phyloP scores from a whole-genome alignment of 1,140 invertebrate genomes.

The Halesus radiatus region DNA sequence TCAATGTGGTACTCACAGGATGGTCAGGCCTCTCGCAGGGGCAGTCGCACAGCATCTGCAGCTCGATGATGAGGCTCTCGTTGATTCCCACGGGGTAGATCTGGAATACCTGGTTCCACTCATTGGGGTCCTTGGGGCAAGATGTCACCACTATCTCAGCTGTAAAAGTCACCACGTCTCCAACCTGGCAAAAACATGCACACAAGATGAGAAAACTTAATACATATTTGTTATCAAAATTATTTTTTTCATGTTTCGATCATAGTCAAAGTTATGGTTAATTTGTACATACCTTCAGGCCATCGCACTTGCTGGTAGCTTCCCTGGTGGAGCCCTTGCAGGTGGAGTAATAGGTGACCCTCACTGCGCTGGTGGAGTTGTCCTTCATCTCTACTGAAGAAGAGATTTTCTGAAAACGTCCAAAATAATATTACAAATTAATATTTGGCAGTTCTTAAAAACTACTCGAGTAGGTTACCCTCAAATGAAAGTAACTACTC shows the following conservation, averaged over 20 bases:
- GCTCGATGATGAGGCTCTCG: constrained; percentile 86
- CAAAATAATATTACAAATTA: too few relatives aligned
- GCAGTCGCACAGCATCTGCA: constrained; percentile 93
- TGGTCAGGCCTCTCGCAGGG: constrained; percentile 82
- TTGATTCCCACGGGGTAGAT: constrained; percentile 95
- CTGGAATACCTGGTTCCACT: constrained; percentile 86
- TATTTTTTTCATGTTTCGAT: too few relatives aligned
- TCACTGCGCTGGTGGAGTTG: constrained; percentile 86
- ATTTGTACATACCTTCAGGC: constrained; percentile 67
- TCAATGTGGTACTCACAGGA: constrained; percentile 60
- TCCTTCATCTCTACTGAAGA: constrained; percentile 94
- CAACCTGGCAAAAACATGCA: constrained; percentile 76
- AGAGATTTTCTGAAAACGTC: constrained; percentile 89
- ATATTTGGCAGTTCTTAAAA: too few relatives aligned
- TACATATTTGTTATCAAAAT: too few relatives aligned
- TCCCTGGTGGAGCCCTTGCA: constrained; percentile 79
- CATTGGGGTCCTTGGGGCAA: constrained; percentile 80
- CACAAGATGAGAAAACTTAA: too few relatives aligned
- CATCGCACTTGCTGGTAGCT: constrained; percentile 89
- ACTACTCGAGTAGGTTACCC: too few relatives aligned
- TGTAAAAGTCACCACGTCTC: constrained; percentile 81
- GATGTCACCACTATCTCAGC: constrained; percentile 80
- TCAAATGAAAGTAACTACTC: too few relatives aligned
- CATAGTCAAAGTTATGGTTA: not conserved
- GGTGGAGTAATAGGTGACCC: constrained; percentile 89